These are phyloP conservation scores for Nasonia longicornis DNA, from an alignment of 1,140 invertebrate genomes.

Conservation along the genomic window DNA sequence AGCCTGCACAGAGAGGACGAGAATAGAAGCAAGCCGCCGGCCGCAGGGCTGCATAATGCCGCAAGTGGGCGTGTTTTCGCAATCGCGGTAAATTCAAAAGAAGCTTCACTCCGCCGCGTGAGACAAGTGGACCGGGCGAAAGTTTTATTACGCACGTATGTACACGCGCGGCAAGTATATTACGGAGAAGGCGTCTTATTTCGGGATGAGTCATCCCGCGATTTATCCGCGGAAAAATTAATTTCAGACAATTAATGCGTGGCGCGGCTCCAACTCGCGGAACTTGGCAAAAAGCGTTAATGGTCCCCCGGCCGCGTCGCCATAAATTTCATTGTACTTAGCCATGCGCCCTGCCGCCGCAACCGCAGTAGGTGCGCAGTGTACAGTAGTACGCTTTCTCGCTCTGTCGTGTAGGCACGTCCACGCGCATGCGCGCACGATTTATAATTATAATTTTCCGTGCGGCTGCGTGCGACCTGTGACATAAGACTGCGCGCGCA, in stretches of 20 bases:
- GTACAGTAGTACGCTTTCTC: too few species aligned
- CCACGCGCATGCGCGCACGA: constrained; percentile 41
- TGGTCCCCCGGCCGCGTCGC: constrained; percentile 47
- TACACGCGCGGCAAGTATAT: too few species aligned
- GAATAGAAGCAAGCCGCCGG: not conserved
- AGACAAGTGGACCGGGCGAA: constrained; percentile 27
- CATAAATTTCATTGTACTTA: constrained; percentile 60
- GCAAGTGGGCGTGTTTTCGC: constrained; percentile 33
- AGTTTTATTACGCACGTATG: constrained; percentile 1
- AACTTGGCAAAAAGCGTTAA: constrained; percentile 54
- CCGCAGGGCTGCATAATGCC: not conserved
- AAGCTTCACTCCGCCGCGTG: not conserved
- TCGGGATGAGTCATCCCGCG: constrained; percentile 51
- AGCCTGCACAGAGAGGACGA: not conserved
- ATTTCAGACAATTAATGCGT: constrained; percentile 57
- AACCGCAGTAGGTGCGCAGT: not conserved
- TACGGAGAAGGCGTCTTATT: constrained; percentile 40
- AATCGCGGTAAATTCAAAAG: not conserved
- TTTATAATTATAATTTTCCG: constrained; percentile 57
- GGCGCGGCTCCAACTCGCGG: constrained; percentile 51
- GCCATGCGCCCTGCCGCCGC: constrained; percentile 46
- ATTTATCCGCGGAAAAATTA: constrained; percentile 55
- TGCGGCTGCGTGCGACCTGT: not conserved
- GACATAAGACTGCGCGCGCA: constrained; percentile 6
- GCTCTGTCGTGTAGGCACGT: too few species aligned